Conservation (phyloP, 2,797 vertebrate species). For the Bradypodion pumilum region DNA sequence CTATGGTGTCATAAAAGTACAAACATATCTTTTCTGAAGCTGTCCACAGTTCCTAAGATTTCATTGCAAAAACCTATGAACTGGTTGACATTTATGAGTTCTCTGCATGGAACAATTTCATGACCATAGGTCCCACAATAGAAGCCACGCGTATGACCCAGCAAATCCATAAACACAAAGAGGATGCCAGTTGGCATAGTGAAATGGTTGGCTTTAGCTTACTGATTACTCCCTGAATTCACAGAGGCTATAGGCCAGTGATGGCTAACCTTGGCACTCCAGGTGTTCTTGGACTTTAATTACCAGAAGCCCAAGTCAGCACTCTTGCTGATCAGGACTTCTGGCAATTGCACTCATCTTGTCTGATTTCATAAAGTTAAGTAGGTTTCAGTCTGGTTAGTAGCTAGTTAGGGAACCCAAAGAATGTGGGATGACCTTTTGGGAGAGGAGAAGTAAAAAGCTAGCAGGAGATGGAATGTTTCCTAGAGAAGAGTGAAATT, state of each 20-base stretch:
- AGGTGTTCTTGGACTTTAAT: too few species aligned
- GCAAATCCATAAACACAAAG: neutral
- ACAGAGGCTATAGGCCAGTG: neutral
- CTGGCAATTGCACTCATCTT: too few species aligned
- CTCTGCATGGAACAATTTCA: neutral
- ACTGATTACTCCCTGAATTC: neutral
- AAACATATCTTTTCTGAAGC: neutral
- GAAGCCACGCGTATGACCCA: neutral
- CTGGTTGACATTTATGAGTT: neutral
- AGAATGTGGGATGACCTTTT: too few species aligned
- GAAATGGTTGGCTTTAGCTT: neutral
- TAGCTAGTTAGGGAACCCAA: too few species aligned
- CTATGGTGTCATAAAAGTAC: neutral
- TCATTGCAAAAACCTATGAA: neutral
- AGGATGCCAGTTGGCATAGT: neutral
- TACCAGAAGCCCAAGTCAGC: too few species aligned
- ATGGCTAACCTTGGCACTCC: too few species aligned
- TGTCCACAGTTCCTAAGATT: neutral
- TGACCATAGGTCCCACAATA: neutral
- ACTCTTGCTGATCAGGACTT: too few species aligned
- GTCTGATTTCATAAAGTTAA: too few species aligned
- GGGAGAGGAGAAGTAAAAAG: too few species aligned
- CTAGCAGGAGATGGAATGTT: too few species aligned
- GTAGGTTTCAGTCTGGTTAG: too few species aligned
- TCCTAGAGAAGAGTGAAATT: too few species aligned